phyloP scores from a whole-genome alignment of 2,113 vertebrate genomes.

The Chamaetylas fuelleborni region DNA sequence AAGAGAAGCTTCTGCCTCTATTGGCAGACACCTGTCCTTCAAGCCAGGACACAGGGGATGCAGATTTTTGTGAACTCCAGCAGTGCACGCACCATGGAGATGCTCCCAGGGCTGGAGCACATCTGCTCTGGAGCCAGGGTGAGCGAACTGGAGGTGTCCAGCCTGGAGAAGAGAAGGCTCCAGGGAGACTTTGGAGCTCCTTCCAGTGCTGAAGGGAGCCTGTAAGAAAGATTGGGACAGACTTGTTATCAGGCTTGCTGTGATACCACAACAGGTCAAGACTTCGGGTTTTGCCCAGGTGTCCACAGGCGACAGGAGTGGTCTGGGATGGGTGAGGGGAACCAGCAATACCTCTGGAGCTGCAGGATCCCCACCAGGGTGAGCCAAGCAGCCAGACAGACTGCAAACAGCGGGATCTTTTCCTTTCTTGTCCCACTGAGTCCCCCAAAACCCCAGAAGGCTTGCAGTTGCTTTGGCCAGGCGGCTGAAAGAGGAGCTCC shows the following conservation, averaged over 20 bases:
- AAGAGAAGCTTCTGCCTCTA: no score
- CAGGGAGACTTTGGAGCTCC: not conserved
- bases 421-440: not conserved
- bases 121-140: not conserved
- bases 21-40: no score
- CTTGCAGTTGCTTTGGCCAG: not conserved
- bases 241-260: not conserved
- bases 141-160: not conserved
- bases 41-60: not conserved
- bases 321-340: not conserved
- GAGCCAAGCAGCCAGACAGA: not conserved
- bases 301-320: accelerated
- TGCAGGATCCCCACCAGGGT: not conserved
- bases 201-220: not conserved
- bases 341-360: accelerated
- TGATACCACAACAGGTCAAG: not conserved
- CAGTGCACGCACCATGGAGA: not conserved
- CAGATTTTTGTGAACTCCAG: not conserved
- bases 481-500: slow-evolving; percentile 1
- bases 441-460: not conserved
- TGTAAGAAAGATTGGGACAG: not conserved
- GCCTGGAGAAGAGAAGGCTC: not conserved
- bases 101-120: not conserved
- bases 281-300: not conserved
- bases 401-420: accelerated